Base-by-base conservation (phyloP, 2,113 vertebrate genomes). In the Todiramphus saurophagus region DNA sequence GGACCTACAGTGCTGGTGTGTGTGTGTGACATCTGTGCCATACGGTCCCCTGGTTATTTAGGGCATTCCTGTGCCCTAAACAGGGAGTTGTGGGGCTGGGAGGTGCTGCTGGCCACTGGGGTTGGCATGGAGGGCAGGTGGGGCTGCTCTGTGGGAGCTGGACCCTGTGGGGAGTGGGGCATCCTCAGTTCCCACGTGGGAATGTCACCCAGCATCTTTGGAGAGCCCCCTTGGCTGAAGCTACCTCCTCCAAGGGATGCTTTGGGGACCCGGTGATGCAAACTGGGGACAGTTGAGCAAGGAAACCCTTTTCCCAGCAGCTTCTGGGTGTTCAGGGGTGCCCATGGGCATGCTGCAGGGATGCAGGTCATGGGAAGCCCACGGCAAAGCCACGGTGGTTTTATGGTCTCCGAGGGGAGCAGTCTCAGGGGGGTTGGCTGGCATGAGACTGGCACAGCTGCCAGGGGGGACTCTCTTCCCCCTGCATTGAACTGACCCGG, bases 1-100 rank as follows among this genome's bases (percentile, higher is more conserved):
- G 28, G 51, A 89, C 11, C 41, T 17, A 4, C 3, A 15, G 59
- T 0, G 0, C n/a, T 48, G 66, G 18, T 73, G 21, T 7, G 50
- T 23, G 50, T 27, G 13, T 51, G 50, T 51, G 50, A 59, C 13
- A 2, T 62, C 80, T 59, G 41, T 79, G 33, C 39, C 53, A 58
- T 41, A 23, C 43, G 24, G 56, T 48, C 27, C 46, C 3, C 58
- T 63, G 62, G 16, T n/a, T 63, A 24, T 53, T 83, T 10, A 37
- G 17, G 80, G 33, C 43, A 56, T 50, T 11, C 27, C 31, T 56
- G 23, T 43, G 33, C 56, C 59, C 48, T 35, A 58, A 83, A 62
- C 28, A 37, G 74, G 75, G 56, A 67, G 31, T 4, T 83, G 31
- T 41, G 46, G n/a, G 35, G 31, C 51, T 2, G 4, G 39, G 59